Evolutionary conservation across 92 coral and sea anemone species (phyloP), one percentile per base, ranked within the genome.

Genomic region (Heliopora coerulea): DNA sequence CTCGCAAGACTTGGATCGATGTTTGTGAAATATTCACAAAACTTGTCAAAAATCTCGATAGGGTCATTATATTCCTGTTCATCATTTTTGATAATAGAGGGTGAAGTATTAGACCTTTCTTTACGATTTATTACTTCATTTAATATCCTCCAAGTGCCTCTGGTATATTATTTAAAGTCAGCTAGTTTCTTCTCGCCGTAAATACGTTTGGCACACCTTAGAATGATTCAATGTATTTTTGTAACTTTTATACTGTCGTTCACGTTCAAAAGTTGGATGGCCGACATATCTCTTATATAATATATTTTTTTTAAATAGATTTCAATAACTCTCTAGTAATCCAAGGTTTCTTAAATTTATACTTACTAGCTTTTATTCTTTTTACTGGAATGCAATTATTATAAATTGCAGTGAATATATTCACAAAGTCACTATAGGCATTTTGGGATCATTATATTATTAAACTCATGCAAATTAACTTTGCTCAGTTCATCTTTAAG

Each of bases 41-140:
- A 66, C 41, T 39, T 66, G 57, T 66, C 40, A 8, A 56, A 41
- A 27, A 34, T 66, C 54, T 66, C 74, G 40, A 40, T 49, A 37
- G 74, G 74, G 32, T 66, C 74, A 5, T 66, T 66, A 66, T 23
- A 41, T 56, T 66, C 74, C 21, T 34, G 23, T 23, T 65, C 58
- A 24, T 24, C 42, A 52, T 18, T 52, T 52, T 52, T 52, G 17
- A 52, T 4, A 18, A 17, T 24, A 52, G 58, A 52, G 18, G 58
- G 58, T 18, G 17, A 24, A 52, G 58, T 70, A 50, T 62, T 37
- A 62, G 29, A 30, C 17, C 65, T 50, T 56, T 62, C 69, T 59
- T 73, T 75, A 14, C 24, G 68, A 21, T 86, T 82, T 13, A 86
- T 34, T 14, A 86, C 82, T 21, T 82, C 79, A 82, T 79, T 82